Evolutionary conservation across 2,113 vertebrate species (phyloP).

Genomic region (Stigmatopora nigra): DNA sequence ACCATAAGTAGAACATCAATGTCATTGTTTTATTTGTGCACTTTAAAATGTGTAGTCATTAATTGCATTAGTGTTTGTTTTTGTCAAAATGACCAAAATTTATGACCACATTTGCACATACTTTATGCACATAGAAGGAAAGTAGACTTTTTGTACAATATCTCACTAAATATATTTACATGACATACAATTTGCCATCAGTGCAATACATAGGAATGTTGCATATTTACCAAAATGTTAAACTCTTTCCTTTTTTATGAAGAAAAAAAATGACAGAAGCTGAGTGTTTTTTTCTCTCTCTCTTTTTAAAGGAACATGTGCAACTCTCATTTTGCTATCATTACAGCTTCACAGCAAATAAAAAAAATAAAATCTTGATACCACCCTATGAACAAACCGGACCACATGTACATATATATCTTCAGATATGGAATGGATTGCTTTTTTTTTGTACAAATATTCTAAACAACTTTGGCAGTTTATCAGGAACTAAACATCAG

Average conservation of each 20-base stretch:
- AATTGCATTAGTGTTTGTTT: not conserved
- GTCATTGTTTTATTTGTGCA: not conserved
- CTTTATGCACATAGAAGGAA: constrained; percentile 66
- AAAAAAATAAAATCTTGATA: constrained; percentile 67
- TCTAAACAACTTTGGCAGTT: constrained; percentile 84
- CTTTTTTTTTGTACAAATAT: constrained; percentile 78
- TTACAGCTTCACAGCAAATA: constrained; percentile 69
- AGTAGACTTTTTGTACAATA: constrained; percentile 80
- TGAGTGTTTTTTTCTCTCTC: constrained; percentile 35
- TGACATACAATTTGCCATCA: constrained; percentile 86
- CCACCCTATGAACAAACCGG: constrained; percentile 63
- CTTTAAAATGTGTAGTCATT: not conserved
- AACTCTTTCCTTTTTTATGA: constrained; percentile 75
- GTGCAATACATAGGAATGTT: constrained; percentile 95
- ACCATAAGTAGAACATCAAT: not conserved
- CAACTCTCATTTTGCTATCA: constrained; percentile 70
- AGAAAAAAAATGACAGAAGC: constrained; percentile 78
- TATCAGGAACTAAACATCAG: constrained; percentile 75
- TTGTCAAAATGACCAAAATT: constrained; percentile 35
- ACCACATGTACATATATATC: constrained; percentile 68
- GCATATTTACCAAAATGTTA: constrained; percentile 91
- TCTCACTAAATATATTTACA: constrained; percentile 94
- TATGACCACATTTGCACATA: constrained; percentile 60
- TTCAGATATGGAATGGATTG: constrained; percentile 72
- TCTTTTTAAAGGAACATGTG: constrained; percentile 69